Percentiles rank a stretch among this genome's conserved stretches.
phyloP scores from a whole-genome alignment of 2,888 invertebrate species.

The Copidosoma aretas region DNA sequence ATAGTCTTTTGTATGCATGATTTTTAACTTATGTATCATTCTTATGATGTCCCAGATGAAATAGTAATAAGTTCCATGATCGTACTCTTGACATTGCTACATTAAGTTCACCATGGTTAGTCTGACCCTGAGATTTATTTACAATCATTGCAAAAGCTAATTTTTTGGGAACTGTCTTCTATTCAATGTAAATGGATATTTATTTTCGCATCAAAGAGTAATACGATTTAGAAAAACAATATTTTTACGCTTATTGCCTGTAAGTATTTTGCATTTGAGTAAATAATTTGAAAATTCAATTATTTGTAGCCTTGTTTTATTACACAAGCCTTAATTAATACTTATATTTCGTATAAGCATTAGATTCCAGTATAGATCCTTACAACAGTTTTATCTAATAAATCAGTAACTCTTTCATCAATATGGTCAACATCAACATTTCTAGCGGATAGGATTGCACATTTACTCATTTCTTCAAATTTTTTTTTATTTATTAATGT shows the following conservation, averaged over 20 bases:
- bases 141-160: slow-evolving; percentile 23
- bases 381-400: slow-evolving; percentile 31
- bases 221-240: slow-evolving; percentile 36
- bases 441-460: slow-evolving; percentile 24
- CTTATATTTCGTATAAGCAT: slow-evolving; percentile 32
- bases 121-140: slow-evolving; percentile 33
- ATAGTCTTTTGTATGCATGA: neutral
- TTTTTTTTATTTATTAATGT: slow-evolving; percentile 28
- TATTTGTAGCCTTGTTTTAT: slow-evolving; percentile 25
- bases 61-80: slow-evolving; percentile 7
- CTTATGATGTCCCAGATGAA: neutral
- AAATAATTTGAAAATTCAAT: slow-evolving; percentile 22
- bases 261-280: slow-evolving; percentile 31
- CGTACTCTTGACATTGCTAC: slow-evolving; percentile 38
- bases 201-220: slow-evolving; percentile 27
- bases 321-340: slow-evolving; percentile 30
- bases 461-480: slow-evolving; percentile 32
- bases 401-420: slow-evolving; percentile 28
- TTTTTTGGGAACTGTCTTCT: slow-evolving; percentile 7
- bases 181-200: neutral
- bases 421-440: slow-evolving; percentile 26
- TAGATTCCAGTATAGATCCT: slow-evolving; percentile 31
- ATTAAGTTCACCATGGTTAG: slow-evolving; percentile 37
- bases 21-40: neutral
- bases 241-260: slow-evolving; percentile 20